These are phyloP conservation scores for Nannospalax galili DNA, from an alignment of 2,113 vertebrate genomes.

Conservation along the genomic window DNA sequence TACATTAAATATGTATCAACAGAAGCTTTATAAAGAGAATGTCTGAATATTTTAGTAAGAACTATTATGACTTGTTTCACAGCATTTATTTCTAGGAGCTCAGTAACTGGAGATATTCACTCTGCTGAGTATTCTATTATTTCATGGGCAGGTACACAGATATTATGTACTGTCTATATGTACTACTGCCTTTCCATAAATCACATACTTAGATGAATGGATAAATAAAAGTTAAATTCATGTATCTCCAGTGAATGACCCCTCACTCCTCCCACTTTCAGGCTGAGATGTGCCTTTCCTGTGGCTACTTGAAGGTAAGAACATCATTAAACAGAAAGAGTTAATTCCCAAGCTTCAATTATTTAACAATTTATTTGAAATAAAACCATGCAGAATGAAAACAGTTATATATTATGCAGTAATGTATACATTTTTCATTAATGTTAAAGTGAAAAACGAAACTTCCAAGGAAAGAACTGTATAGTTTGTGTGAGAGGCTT, in stretches of 20 bases:
- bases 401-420: background rate
- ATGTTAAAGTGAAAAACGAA: conserved; percentile 32
- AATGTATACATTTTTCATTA: conserved; percentile 3
- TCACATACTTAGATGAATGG: background rate
- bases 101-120: background rate
- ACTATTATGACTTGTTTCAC: background rate
- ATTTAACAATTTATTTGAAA: background rate
- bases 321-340: background rate
- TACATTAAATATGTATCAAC: background rate
- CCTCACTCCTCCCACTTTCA: background rate
- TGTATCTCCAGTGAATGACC: background rate
- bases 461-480: background rate
- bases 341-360: background rate
- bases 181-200: background rate
- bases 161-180: background rate
- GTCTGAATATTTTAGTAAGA: conserved; percentile 7
- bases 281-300: background rate
- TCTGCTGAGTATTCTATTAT: background rate
- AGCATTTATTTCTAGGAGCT: background rate
- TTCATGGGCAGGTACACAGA: background rate
- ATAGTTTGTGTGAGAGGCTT: background rate
- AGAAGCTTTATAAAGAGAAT: background rate
- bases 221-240: background rate
- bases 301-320: background rate
- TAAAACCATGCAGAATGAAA: conserved; percentile 7